These are phyloP conservation scores for Megamerina dolium DNA, from an alignment of 2,888 invertebrate genomes.

Conservation along the genomic window DNA sequence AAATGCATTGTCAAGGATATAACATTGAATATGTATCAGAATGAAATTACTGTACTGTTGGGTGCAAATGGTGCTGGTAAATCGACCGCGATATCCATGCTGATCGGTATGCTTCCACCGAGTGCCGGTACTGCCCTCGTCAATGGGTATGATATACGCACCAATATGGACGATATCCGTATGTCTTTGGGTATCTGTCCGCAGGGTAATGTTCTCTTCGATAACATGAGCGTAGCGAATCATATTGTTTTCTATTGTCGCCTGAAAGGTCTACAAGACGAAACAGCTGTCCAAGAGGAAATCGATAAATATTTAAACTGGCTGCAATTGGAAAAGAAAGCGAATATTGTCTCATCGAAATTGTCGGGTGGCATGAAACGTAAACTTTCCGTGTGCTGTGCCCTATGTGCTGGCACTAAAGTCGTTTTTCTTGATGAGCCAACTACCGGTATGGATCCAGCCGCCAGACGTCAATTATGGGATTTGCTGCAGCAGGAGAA, in stretches of 20 bases:
- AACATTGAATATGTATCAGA: constrained; percentile 76
- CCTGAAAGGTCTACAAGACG: constrained; percentile 59
- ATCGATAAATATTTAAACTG: constrained; percentile 59
- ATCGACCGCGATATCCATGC: constrained; percentile 89
- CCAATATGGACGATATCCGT: constrained; percentile 59
- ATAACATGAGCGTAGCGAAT: constrained; percentile 73
- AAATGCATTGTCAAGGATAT: constrained; percentile 59
- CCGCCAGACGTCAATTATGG: constrained; percentile 78
- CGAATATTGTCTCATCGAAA: constrained; percentile 54
- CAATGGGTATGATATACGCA: constrained; percentile 65
- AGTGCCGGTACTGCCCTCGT: constrained; percentile 65
- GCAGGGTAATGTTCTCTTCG: constrained; percentile 80
- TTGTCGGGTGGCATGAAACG: constrained; percentile 75
- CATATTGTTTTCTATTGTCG: constrained; percentile 77
- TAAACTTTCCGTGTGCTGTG: constrained; percentile 69
- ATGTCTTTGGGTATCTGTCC: constrained; percentile 74
- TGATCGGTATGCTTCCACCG: constrained; percentile 71
- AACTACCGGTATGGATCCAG: constrained; percentile 82
- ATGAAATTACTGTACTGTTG: constrained; percentile 81
- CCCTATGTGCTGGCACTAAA: constrained; percentile 68
- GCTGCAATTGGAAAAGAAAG: constrained; percentile 63
- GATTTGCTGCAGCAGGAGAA: constrained; percentile 70
- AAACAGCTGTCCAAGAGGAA: constrained; percentile 55
- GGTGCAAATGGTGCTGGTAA: constrained; percentile 84
- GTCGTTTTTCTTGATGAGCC: constrained; percentile 71